Percentiles rank a stretch among this genome's conserved stretches.
Evolutionary conservation across 2,113 vertebrate species (phyloP).

Genomic region (Anguilla japonica): DNA sequence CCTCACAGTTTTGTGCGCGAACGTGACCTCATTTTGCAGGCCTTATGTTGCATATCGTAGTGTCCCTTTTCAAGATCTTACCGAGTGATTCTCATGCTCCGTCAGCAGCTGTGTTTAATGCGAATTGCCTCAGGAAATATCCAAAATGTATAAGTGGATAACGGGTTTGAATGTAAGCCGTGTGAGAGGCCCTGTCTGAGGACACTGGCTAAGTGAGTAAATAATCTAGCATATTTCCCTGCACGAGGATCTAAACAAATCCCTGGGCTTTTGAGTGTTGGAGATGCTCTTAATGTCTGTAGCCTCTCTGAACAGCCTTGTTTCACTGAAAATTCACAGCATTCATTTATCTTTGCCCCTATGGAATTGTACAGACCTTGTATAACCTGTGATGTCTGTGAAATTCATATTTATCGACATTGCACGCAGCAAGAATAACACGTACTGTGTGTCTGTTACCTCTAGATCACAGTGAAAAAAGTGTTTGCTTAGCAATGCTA

Average conservation of each 20-base stretch:
- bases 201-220: background rate
- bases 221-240: background rate
- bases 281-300: background rate
- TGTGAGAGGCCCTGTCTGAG: background rate
- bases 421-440: background rate
- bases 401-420: background rate
- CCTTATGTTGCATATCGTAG: background rate
- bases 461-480: background rate
- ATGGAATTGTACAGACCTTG: background rate
- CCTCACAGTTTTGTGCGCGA: too few relatives aligned
- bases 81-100: background rate
- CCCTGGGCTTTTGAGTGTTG: background rate
- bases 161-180: background rate
- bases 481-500: background rate
- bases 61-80: too few relatives aligned
- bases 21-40: background rate
- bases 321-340: background rate
- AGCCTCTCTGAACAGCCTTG: background rate
- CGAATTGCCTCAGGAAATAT: background rate
- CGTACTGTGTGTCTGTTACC: background rate
- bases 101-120: background rate
- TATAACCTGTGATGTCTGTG: background rate
- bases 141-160: background rate
- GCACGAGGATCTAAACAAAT: background rate
- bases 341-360: background rate